phyloP scores from a whole-genome alignment of 2,888 invertebrate species.

The Orthosia gothica region DNA sequence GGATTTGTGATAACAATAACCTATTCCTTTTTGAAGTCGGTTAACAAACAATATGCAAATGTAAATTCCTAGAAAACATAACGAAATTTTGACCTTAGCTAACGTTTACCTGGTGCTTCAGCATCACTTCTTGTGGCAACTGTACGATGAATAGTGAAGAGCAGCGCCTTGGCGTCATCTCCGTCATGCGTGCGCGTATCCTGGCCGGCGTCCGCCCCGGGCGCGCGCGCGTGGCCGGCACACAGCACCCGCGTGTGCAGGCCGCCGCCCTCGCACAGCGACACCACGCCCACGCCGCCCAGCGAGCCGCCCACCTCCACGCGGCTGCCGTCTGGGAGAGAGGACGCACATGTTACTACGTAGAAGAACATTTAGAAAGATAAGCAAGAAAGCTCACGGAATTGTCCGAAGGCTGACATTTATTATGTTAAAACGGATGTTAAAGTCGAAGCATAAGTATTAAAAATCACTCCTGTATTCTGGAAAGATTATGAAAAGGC shows the following conservation, averaged over 20 bases:
- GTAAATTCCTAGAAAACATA: no score
- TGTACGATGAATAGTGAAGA: constrained; percentile 78
- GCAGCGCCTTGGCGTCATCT: constrained; percentile 77
- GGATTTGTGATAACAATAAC: no score
- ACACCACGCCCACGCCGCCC: constrained; percentile 97
- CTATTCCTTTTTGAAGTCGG: no score
- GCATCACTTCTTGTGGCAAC: constrained; percentile 31
- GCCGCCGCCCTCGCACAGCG: constrained; percentile 96
- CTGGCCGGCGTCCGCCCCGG: constrained; percentile 90
- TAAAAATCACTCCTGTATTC: no score
- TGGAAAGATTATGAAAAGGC: no score
- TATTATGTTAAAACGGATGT: neutral
- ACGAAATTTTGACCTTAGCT: no score
- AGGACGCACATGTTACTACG: no score
- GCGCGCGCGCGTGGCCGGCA: constrained; percentile 94
- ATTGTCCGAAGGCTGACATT: neutral
- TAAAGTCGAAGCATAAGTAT: neutral
- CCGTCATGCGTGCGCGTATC: constrained; percentile 52
- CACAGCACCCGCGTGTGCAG: constrained; percentile 96
- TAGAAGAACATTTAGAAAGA: neutral
- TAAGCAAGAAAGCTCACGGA: neutral
- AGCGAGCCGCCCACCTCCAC: constrained; percentile 96
- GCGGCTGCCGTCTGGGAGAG: constrained; percentile 83
- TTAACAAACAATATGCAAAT: no score
- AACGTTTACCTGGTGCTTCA: constrained; percentile 73